phyloP scores from a whole-genome alignment of 1,140 invertebrate genomes.

The Periplaneta americana region DNA sequence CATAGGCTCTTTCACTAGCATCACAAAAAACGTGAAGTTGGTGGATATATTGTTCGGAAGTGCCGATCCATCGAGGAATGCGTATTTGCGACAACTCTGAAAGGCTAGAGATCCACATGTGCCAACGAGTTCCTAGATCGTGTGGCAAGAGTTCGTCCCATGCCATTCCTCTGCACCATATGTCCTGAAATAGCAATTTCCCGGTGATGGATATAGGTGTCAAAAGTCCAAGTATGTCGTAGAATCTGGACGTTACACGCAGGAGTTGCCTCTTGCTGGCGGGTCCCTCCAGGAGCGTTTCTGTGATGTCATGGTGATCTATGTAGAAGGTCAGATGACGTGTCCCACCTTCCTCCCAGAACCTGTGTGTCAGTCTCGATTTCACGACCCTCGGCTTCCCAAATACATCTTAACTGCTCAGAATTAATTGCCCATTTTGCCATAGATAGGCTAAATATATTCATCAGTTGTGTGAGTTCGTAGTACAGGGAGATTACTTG shows the following conservation, averaged over 20 bases:
- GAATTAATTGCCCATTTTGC: background rate
- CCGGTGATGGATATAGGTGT: background rate
- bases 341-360: background rate
- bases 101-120: background rate
- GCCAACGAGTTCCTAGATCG: background rate
- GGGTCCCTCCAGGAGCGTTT: background rate
- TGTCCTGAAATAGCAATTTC: conserved; percentile 1
- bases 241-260: background rate
- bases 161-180: background rate
- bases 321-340: background rate
- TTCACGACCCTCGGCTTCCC: background rate
- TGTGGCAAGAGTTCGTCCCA: background rate
- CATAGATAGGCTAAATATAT: background rate
- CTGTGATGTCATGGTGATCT: background rate
- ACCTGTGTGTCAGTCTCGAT: background rate
- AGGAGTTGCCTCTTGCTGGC: background rate
- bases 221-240: background rate
- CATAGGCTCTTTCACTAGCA: background rate
- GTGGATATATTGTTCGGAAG: no score
- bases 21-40: no score
- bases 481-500: background rate
- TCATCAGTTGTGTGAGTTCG: background rate
- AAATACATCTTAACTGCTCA: background rate
- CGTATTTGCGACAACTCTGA: background rate
- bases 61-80: background rate